These are phyloP conservation scores for Lindbergichthys nudifrons DNA, from an alignment of 2,797 vertebrate genomes.

Conservation along the genomic window DNA sequence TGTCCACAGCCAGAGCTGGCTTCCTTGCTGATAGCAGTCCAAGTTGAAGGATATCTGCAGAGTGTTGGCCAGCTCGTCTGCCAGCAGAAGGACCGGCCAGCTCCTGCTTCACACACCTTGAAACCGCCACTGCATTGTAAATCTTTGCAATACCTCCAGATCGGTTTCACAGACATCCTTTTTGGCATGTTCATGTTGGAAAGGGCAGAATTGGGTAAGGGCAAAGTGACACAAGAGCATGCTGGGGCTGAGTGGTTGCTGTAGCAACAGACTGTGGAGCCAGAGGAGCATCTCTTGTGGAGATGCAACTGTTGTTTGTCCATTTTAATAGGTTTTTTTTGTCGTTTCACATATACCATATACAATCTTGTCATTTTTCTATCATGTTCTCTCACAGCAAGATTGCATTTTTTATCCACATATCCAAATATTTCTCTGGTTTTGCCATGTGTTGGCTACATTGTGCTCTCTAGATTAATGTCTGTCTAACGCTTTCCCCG, in stretches of 20 bases:
- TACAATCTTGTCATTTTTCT: neutral
- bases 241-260: slow-evolving; percentile 33
- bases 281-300: slow-evolving; percentile 12
- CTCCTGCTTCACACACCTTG: neutral
- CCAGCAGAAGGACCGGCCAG: neutral
- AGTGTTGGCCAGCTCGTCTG: neutral
- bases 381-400: neutral
- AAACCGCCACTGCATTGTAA: neutral
- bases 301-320: slow-evolving; percentile 7
- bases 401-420: neutral
- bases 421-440: neutral
- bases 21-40: neutral
- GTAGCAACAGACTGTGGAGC: slow-evolving; percentile 37
- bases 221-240: neutral
- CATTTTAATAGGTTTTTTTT: slow-evolving; percentile 6
- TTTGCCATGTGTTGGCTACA: neutral
- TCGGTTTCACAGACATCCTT: neutral
- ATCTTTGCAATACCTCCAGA: neutral
- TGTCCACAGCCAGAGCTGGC: neutral
- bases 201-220: neutral
- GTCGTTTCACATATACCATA: neutral
- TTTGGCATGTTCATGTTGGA: slow-evolving; percentile 3
- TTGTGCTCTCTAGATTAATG: neutral
- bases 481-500: neutral
- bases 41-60: neutral